Percentiles rank a stretch among this genome's conserved stretches.
Conservation (phyloP, 2,113 vertebrate species). For the Pseudopodoces humilis region DNA sequence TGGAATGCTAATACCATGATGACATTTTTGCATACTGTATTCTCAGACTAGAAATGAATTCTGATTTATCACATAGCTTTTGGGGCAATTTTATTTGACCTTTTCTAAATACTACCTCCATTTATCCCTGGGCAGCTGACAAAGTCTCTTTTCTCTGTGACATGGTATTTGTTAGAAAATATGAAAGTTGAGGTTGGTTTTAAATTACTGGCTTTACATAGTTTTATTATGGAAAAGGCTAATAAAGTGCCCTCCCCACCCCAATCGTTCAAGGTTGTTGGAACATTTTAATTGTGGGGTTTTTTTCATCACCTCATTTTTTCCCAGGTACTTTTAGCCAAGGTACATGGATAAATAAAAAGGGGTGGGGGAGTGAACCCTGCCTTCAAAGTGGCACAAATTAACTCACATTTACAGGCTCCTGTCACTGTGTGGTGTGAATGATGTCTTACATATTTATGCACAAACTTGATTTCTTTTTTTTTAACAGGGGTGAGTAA, state of each 20-base stretch:
- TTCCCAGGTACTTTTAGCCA: not conserved
- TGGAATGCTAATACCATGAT: conserved; percentile 1
- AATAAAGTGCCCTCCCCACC: not conserved
- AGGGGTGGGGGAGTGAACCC: not conserved
- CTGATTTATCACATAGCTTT: conserved; percentile 28
- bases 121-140: conserved; percentile 16
- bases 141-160: not conserved
- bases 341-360: not conserved
- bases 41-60: conserved; percentile 4
- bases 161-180: conserved; percentile 21
- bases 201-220: not conserved
- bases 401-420: not conserved
- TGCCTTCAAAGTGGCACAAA: not conserved
- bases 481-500: not conserved
- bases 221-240: not conserved
- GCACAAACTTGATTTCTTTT: not conserved
- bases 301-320: not conserved
- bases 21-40: conserved; percentile 35
- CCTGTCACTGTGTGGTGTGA: not conserved
- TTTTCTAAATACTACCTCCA: conserved; percentile 34
- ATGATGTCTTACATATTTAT: accelerated
- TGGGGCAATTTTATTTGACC: conserved; percentile 47
- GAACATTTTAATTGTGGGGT: not conserved
- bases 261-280: not conserved
- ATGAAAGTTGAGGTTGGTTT: not conserved